These are phyloP conservation scores for Melanotaenia parkinsoni DNA, from an alignment of 2,797 vertebrate genomes.

Conservation along the genomic window DNA sequence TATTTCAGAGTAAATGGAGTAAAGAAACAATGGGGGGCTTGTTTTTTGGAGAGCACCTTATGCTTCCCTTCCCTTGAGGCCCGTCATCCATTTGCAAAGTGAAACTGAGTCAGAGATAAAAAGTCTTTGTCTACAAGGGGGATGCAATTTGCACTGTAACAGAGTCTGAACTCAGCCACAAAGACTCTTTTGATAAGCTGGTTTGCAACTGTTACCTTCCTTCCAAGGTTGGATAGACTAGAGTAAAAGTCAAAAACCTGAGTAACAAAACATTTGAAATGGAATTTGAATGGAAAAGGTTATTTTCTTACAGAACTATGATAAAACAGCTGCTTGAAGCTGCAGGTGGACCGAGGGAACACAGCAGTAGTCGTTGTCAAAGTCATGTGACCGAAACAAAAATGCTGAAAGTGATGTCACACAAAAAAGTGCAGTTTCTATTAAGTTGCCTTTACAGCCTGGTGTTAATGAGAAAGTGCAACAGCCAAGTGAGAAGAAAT, in stretches of 20 bases:
- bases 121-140: conserved; percentile 40
- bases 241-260: background rate
- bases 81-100: conserved; percentile 44
- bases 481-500: background rate
- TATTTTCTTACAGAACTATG: background rate
- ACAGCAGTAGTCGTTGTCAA: background rate
- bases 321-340: background rate
- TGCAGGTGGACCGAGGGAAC: background rate
- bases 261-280: background rate
- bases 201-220: conserved; percentile 28
- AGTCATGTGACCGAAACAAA: background rate
- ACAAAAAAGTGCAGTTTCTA: background rate
- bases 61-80: conserved; percentile 54
- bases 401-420: background rate
- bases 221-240: background rate
- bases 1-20: conserved; percentile 56
- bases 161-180: conserved; percentile 46
- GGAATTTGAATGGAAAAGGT: background rate
- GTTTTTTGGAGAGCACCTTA: conserved; percentile 60
- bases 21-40: conserved; percentile 74
- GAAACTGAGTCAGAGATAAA: conserved; percentile 75
- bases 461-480: conserved; percentile 5
- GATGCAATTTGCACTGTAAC: conserved; percentile 39
- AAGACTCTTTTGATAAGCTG: conserved; percentile 63
- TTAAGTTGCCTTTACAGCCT: background rate